Base-by-base conservation (phyloP, 2,888 invertebrate species). In the Drosophila peninsularis region DNA sequence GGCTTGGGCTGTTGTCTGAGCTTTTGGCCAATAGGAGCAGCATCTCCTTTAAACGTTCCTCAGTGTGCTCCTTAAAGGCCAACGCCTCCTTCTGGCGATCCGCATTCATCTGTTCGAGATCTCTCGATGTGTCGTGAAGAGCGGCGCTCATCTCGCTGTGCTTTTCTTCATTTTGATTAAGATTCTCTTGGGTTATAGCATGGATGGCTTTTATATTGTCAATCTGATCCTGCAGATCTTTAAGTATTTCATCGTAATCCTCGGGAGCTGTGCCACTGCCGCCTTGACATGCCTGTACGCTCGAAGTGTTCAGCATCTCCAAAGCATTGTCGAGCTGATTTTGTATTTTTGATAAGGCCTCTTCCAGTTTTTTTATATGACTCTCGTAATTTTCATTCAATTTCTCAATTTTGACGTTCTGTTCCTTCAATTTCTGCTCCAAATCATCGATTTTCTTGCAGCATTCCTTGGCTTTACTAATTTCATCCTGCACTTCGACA, bases 371-470 rank as follows among this genome's bases (percentile, higher is more conserved):
- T 9, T 0, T 7, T 13, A 1, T 52, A 34, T 70, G 41, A 2
- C 49, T 21, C 1, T 4, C 52, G 6, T 63, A 67, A 5, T 57
- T 62, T 5, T 13, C 14, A 19, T 58, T 58, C 41, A 76, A 34
- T 6, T 30, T 1, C 0, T 7, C 11, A 0, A 66, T 9, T 11
- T 53, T 27, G 0, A 10, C n/a, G 7, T 17, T 4, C 24, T 65
- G 2, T 2, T 60, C 2, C 14, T 44, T 17, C 1, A 27, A 9
- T 5, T 49, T 21, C 0, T 52, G 9, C 3, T 1, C 5, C n/a
- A 78, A 19, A 0, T 37, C 44, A 1, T 54, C 68, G 13, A 80
- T 32, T 6, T 63, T 45, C 6, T 52, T 34, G n/a, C 73, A 76
- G 14, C 61, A 72, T 1, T 17, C 10, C 3, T 54, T 30, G 0